Evolutionary conservation across 2,797 vertebrate species (phyloP).

Genomic region (Poecilia wingei): DNA sequence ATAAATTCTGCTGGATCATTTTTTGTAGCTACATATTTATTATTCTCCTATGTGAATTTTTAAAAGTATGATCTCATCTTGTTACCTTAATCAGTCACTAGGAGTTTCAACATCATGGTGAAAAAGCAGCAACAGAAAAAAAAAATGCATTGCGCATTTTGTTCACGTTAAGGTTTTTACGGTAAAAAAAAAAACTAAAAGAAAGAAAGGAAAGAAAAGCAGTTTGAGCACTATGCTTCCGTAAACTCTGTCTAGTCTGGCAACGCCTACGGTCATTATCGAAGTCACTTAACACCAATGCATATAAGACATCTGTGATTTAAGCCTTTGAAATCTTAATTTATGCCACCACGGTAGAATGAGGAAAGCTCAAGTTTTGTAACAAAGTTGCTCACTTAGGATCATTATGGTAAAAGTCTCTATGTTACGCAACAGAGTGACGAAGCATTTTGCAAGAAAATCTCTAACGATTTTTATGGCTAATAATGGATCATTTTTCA

Average conservation of each 20-base stretch:
- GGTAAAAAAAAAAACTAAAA: not conserved
- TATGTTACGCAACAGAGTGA: slow-evolving; percentile 22
- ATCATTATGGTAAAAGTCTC: not conserved
- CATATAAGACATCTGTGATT: no score
- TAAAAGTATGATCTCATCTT: not conserved
- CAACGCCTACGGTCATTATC: not conserved
- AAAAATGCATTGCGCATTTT: not conserved
- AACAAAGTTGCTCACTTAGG: not conserved
- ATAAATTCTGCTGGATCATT: not conserved
- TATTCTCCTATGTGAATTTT: not conserved
- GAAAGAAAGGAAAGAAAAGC: not conserved
- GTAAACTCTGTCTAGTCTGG: not conserved
- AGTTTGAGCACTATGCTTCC: not conserved
- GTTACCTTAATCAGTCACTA: not conserved
- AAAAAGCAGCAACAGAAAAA: not conserved
- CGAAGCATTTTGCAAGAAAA: slow-evolving; percentile 4
- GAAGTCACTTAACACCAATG: not conserved
- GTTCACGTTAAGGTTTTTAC: not conserved
- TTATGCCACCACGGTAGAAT: not conserved
- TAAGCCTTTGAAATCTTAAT: not conserved
- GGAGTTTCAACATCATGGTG: not conserved
- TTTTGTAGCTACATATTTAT: not conserved
- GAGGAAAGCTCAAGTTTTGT: not conserved
- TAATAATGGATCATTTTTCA: not conserved
- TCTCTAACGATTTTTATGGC: not conserved